phyloP scores from a whole-genome alignment of 2,888 invertebrate species.

The Hemaris fuciformis region DNA sequence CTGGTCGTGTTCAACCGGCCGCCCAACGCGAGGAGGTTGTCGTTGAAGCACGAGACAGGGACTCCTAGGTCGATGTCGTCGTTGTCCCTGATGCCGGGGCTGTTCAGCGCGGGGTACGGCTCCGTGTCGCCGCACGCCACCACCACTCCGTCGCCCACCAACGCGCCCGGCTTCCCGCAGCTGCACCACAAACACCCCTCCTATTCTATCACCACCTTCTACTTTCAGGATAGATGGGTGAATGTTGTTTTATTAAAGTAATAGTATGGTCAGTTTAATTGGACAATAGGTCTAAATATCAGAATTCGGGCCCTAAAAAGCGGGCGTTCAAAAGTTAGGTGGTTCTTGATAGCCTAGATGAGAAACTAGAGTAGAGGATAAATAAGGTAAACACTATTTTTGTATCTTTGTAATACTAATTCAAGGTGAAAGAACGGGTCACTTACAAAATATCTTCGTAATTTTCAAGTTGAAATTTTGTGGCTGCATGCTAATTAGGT shows the following conservation, averaged over 20 bases:
- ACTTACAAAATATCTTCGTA: too few species aligned
- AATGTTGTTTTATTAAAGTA: conserved; percentile 31
- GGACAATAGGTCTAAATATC: too few species aligned
- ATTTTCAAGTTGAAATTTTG: too few species aligned
- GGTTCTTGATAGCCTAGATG: too few species aligned
- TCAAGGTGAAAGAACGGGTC: too few species aligned
- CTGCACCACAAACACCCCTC: conserved; percentile 77
- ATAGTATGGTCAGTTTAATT: too few species aligned
- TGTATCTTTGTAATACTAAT: too few species aligned
- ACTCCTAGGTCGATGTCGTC: conserved; percentile 85
- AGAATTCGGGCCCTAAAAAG: too few species aligned
- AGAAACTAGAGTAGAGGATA: too few species aligned
- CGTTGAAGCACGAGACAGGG: conserved; percentile 85
- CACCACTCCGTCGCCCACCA: conserved; percentile 77
- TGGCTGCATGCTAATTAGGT: too few species aligned
- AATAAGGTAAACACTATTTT: too few species aligned
- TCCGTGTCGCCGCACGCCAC: conserved; percentile 76
- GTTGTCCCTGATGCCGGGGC: conserved; percentile 59
- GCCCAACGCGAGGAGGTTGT: conserved; percentile 84
- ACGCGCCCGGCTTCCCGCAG: conserved; percentile 72
- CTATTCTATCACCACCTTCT: conserved; percentile 88
- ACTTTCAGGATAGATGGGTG: conserved; percentile 88
- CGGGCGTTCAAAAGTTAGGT: too few species aligned
- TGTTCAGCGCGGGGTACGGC: conserved; percentile 60
- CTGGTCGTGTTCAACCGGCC: conserved; percentile 93